phyloP scores from a whole-genome alignment of 2,113 vertebrate genomes.

The Gymnogyps californianus region DNA sequence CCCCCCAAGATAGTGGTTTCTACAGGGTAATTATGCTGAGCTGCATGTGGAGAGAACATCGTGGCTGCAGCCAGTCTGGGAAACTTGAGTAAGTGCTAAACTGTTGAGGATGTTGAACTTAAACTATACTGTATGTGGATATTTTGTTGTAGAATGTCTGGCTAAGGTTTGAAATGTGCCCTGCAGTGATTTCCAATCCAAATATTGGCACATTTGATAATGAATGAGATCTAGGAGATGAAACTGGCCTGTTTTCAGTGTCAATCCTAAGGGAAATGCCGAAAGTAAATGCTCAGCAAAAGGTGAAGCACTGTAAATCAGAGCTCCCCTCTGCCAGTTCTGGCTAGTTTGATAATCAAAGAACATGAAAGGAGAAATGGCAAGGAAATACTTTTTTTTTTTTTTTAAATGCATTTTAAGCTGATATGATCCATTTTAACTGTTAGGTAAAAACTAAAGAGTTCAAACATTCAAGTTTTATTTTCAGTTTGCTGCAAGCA shows the following conservation, averaged over 20 bases:
- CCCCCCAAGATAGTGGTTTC: not conserved
- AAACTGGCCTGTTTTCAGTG: not conserved
- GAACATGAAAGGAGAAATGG: not conserved
- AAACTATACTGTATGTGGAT: not conserved
- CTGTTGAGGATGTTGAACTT: not conserved
- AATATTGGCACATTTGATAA: not conserved
- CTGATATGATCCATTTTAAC: not conserved
- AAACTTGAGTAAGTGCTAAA: slow-evolving; percentile 29
- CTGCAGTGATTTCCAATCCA: not conserved
- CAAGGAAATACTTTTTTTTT: not conserved
- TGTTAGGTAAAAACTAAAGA: not conserved
- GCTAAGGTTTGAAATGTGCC: not conserved
- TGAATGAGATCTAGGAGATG: not conserved
- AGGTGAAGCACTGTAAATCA: not conserved
- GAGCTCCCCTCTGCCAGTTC: not conserved
- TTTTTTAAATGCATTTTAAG: not conserved
- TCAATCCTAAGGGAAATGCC: not conserved
- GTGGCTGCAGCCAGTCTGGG: not conserved
- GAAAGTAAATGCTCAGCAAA: not conserved
- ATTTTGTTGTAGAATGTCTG: not conserved
- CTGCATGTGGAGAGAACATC: not conserved
- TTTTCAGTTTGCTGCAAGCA: not conserved
- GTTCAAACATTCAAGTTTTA: not conserved
- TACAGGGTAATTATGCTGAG: not conserved
- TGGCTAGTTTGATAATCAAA: not conserved